Base-by-base conservation (phyloP, 2,113 vertebrate species). In the Tichodroma muraria region DNA sequence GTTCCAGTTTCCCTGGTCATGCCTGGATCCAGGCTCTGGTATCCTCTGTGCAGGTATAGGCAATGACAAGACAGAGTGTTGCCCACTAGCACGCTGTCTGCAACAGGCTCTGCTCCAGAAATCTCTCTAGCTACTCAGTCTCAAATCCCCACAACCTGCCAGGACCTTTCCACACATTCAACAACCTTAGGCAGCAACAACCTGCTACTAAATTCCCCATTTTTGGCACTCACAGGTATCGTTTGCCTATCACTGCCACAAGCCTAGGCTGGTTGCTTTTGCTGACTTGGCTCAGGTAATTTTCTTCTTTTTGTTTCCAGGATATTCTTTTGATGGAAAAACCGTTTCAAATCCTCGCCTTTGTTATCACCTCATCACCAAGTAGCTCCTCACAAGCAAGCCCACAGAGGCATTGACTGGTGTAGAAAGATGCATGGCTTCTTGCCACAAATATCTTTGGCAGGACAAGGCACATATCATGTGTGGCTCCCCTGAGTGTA, bases 381-480 rank as follows among this genome's bases (percentile, higher is more conserved):
- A 79, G 57, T 27, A 78, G 50, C 42, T 91, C 45, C 50, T 57
- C 49, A 69, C 19, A 63, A 69, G 33, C 31, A 63, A 61, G 57
- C 42, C 37, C 44, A 50, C 23, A 45, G 42, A 82, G 52, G 54
- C 2, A 3, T 2, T 47, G 35, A 37, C 16, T 44, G 72, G 28
- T 14, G 5, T 30, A n/a, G 7, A 68, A 35, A 75, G 21, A 76
- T 37, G 23, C 21, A 33, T 10, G 31, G 69, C 28, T 92, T 84
- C 70, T 61, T 47, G 52, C 28, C 38, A 84, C 50, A 84, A 76
- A 25, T 71, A 53, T 20, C 54, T 91, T n/a, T 42, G 50, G 30
- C 52, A 72, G 54, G n/a, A 38, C 47, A 72, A 89, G 50, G 59
- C 19, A 68, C 0, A 0, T 12, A 88, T 15, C 0, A 0, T 38